Base-by-base conservation (phyloP, 2,888 invertebrate species). In the Microchrysa polita region DNA sequence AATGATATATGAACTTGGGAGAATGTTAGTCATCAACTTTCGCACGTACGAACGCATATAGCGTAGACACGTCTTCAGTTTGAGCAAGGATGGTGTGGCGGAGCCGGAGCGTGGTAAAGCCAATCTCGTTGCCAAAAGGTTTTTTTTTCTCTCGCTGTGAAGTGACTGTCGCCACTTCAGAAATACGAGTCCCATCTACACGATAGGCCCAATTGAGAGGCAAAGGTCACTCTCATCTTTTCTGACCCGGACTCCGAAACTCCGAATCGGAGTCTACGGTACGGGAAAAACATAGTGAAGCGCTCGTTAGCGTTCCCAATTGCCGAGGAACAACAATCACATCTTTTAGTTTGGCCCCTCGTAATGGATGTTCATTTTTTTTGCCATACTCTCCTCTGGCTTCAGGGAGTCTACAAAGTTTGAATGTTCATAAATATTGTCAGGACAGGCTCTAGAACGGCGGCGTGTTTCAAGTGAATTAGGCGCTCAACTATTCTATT, bases 1-100 rank as follows among this genome's bases (percentile, higher is more conserved):
- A 34, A 40, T 63, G 61, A 63, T 63, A 40, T 63, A 63, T 63
- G 61, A 63, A 63, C 61, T 63, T 16, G 40, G 16, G 40, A 40
- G n/a, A 18, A 34, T 63, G 4, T 18, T 27, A 12, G 59, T 27
- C 23, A 59, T 23, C 59, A 63, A 60, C 23, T 18, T 63, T 34
- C 27, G 27, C 27, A 34, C 27, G 27, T 34, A 34, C 22, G n/a
- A 10, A 14, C 61, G 34, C 42, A 40, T 4, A 34, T 18, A 34
- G 4, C n/a, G n/a, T n/a, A n/a, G n/a, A n/a, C 40, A 18, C 55
- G 55, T 20, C 61, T 42, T 40, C 16, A n/a, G 12, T 1, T n/a
- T n/a, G 27, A 20, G 34, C 53, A 5, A 53, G 16, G n/a, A n/a
- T n/a, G n/a, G n/a, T n/a, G n/a, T n/a, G 14, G 22, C 20, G 18